Evolutionary conservation across 1,140 invertebrate species (phyloP).

Genomic region (Sogatella furcifera): DNA sequence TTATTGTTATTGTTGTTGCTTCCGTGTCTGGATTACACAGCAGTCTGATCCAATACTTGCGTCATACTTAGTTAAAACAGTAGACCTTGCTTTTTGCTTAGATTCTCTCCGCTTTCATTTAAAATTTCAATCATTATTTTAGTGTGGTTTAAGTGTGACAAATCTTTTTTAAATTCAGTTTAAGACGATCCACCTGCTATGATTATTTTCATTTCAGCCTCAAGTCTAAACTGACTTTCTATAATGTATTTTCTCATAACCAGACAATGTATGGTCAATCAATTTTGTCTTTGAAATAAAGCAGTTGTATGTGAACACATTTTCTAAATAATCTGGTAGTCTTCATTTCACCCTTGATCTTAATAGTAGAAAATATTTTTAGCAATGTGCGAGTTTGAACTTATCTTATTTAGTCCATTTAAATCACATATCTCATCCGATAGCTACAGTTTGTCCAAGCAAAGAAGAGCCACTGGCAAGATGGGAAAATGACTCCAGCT

Average conservation of each 20-base stretch:
- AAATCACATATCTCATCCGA: too few species aligned
- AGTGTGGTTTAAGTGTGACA: constrained; percentile 39
- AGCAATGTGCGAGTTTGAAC: too few species aligned
- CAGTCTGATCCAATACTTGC: constrained; percentile 14
- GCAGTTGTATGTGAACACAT: constrained; percentile 49
- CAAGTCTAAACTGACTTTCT: constrained; percentile 14
- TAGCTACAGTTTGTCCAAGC: too few species aligned
- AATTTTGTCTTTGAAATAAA: constrained; percentile 47
- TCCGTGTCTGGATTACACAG: constrained; percentile 11
- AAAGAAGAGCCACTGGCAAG: too few species aligned
- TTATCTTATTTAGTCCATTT: too few species aligned
- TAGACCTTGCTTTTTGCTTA: constrained; percentile 19
- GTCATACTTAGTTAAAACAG: constrained; percentile 22
- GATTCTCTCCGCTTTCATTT: constrained; percentile 18
- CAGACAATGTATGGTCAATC: constrained; percentile 18
- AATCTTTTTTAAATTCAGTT: constrained; percentile 3
- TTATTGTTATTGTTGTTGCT: constrained; percentile 13
- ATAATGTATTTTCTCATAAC: constrained; percentile 14
- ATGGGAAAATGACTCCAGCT: too few species aligned
- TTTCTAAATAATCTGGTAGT: constrained; percentile 15
- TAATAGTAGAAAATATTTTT: too few species aligned
- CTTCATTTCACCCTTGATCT: background rate
- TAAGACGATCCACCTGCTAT: constrained; percentile 11
- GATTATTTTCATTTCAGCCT: constrained; percentile 17
- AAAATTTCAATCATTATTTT: constrained; percentile 33